Evolutionary conservation across 30 jellyfish, hydroid and myxozoan species (phyloP), one percentile per base, ranked within the genome.

Genomic region (Cassiopea xamachana): DNA sequence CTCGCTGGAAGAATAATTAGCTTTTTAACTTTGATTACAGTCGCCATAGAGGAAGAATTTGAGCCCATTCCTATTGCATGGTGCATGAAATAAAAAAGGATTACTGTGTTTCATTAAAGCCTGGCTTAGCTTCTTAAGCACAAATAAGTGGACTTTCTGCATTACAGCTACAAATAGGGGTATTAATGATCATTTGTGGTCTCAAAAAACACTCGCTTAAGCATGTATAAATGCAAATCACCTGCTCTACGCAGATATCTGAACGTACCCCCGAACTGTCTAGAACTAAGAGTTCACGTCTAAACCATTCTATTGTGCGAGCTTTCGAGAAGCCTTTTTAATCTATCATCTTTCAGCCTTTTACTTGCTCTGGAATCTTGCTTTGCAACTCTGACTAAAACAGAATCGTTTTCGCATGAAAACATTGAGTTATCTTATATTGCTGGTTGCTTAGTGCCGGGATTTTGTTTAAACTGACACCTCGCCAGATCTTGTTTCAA

Each of bases 261-360:
- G 61, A 59, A 6, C 75, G 1, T 13, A 27, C 74, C 87, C 87
- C 50, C 47, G 85, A 19, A 16, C 80, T 19, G 74, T 15, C 15
- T 17, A 80, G 48, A 39, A 61, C 67, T 70, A 68, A 84, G 48
- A 79, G 84, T 58, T 72, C 83, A 59, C 8, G 92, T 50, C 71
- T 84, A 46, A 72, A 84, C 71, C 85, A 73, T 84, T 70, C 79
- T 73, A 49, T 84, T 84, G 92, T 84, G 15, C 19, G 27, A 2
- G 84, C 49, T 70, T 59, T 85, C 17, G 83, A 45, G 92, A 19
- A 58, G 78, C 80, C 92, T 84, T 84, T 82, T 72, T 84, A 84
- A 46, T 59, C 71, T 16, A 69, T 70, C 75, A 44, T 69, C 47
- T 70, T 73, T 44, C 75, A 69, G 92, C 92, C 92, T 73, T 84